phyloP scores from a whole-genome alignment of 2,888 invertebrate genomes.

The Oscheius sp. region DNA sequence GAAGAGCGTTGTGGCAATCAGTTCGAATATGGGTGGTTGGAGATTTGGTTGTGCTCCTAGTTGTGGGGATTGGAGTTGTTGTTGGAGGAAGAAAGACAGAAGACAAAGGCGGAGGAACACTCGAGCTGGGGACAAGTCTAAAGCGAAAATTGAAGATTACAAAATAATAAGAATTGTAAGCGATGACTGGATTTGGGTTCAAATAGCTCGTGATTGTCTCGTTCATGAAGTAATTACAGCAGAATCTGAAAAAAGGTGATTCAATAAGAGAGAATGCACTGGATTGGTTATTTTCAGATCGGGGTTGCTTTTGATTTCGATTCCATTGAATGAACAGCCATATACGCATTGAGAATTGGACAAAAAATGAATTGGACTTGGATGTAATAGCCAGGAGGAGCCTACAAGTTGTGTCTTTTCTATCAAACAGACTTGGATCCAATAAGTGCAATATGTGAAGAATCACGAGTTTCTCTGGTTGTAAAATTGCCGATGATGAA shows the following conservation, averaged over 20 bases:
- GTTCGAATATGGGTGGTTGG: no score
- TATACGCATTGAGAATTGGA: not conserved
- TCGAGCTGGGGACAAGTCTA: not conserved
- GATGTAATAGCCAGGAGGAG: not conserved
- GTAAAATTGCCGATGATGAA: conserved; percentile 36
- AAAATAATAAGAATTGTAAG: not conserved
- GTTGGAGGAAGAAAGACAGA: no score
- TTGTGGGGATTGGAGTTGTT: not conserved
- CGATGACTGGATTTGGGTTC: not conserved
- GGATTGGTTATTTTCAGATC: not conserved
- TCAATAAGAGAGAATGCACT: no score
- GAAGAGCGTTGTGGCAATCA: no score
- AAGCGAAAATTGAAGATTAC: not conserved
- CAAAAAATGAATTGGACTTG: not conserved
- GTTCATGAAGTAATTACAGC: not conserved
- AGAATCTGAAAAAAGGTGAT: no score
- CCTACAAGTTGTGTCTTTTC: not conserved
- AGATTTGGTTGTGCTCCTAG: not conserved
- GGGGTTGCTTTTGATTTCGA: not conserved
- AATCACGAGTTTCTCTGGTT: not conserved
- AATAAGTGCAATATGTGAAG: not conserved
- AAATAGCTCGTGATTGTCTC: not conserved
- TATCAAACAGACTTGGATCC: not conserved
- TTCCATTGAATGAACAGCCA: not conserved
- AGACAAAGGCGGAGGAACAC: not conserved